Base-by-base conservation (phyloP, 2,888 invertebrate species). In the Cheilosia pagana region DNA sequence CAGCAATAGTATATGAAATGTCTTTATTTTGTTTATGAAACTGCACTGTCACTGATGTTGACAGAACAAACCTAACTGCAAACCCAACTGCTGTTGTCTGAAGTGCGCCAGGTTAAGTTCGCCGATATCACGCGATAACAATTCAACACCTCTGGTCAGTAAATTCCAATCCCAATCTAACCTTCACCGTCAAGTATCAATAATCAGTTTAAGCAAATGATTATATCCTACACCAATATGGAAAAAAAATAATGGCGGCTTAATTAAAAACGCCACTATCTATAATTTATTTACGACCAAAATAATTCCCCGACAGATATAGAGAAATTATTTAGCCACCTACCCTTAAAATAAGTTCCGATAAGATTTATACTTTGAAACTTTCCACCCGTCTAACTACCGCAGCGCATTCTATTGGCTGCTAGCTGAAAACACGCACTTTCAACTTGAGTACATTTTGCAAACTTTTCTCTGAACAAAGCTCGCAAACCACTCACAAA, bases 331-430 rank as follows among this genome's bases (percentile, higher is more conserved):
- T 28, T 63, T 53, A 39, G 8, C 7, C 28, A 6, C 62, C 63
- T 63, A 48, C 31, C 45, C 25, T 55, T 55, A 41, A 53, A 53
- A 28, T 1, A 53, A 43, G 21, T 7, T 6, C 52, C 3, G 35
- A 35, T 35, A 12, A 35, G 35, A 10, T 12, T 12, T 3, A 35
- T 3, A 35, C 35, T 0, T 16, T 16, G n/a, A 48, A 77, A 53
- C 52, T 45, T 68, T 12, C 14, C 23, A n/a, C 3, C 59, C 10
- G 3, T 31, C 12, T 25, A 52, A 1, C 53, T 16, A 45, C n/a
- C 2, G 19, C 14, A 68, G 77, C 77, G 62, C 53, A 25, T 10
- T 70, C 77, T 77, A 48, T 35, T n/a, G 53, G 35, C 39, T 12
- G 23, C 41, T 68, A 68, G 77, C 6, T 16, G 41, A 65, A 65